phyloP scores from a whole-genome alignment of 2,797 vertebrate species.

The Lagorchestes hirsutus region DNA sequence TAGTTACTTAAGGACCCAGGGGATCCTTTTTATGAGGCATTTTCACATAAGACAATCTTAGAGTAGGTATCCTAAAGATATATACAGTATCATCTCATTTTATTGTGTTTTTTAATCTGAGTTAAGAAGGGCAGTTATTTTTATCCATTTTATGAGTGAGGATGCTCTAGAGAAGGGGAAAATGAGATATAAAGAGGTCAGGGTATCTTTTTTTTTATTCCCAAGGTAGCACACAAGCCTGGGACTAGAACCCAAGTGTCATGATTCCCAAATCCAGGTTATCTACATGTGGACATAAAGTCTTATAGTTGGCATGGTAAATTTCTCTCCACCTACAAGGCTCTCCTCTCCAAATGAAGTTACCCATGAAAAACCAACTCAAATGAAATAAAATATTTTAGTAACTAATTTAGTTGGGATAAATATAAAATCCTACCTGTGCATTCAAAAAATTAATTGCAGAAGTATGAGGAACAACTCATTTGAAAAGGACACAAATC shows the following conservation, averaged over 20 bases:
- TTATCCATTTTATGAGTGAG: not conserved
- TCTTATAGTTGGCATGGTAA: not conserved
- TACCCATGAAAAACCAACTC: not conserved
- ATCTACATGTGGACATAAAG: not conserved
- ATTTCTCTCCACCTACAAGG: not conserved
- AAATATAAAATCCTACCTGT: not conserved
- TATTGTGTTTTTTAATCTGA: not conserved
- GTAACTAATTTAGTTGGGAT: not conserved
- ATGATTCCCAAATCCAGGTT: not conserved
- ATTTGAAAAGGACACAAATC: not conserved
- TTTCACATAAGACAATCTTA: not conserved
- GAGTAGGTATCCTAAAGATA: not conserved
- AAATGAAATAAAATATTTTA: not conserved
- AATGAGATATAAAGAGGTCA: not conserved
- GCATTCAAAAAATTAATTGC: not conserved
- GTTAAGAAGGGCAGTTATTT: not conserved
- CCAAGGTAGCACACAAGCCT: not conserved
- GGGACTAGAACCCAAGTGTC: not conserved
- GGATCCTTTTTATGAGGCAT: not conserved
- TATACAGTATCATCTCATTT: not conserved
- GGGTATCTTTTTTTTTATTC: not conserved
- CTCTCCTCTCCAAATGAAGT: not conserved
- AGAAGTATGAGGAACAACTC: not conserved
- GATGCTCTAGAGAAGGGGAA: not conserved
- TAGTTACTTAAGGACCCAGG: not conserved